Evolutionary conservation across 2,888 invertebrate genomes (phyloP), one percentile per base, ranked within the genome.

Genomic region (Ectropis crepuscularia): DNA sequence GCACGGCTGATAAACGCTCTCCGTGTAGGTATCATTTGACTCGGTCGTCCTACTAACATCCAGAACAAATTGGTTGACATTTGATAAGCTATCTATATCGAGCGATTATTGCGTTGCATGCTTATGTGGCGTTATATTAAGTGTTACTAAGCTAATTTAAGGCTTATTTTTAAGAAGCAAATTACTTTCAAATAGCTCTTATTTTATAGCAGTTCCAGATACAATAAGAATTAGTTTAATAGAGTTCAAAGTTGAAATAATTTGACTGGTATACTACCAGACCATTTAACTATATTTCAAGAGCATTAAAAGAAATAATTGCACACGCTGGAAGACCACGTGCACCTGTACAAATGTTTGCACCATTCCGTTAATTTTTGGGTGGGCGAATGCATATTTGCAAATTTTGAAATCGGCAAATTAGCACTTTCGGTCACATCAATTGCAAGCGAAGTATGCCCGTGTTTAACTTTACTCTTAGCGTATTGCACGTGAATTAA

Each of bases 361-460:
- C 77, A 69, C 70, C 70, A 68, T 73, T 71, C 75, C 70, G 76
- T 75, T 77, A 78, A 74, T 67, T 75, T 74, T 76, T 79, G 80
- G 82, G 86, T 88, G 80, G 88, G 85, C 82, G 82, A 83, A 65
- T 89, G 90, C 89, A 90, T 87, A 83, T 89, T 87, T 87, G 83
- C 85, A 85, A 81, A 73, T 77, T 78, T 77, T 72, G 73, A 77
- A 77, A 79, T 80, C 85, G 81, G 75, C 88, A 82, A 86, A 87
- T 91, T 92, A 89, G 76, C 91, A 88, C 88, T 76, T 83, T 81
- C 77, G 80, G 77, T 59, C 70, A 77, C 76, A 80, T 82, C 79
- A 81, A 87, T 82, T 82, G 82, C 82, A 83, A 79, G 78, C 81
- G 78, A 74, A 72, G 75, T 74, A 81, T 78, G 76, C 77, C 68